A percentile compares a stretch with the other conserved stretches of the same genome.
These are phyloP conservation scores for Campoplex capitator DNA, from an alignment of 2,888 invertebrate genomes.

Conservation along the genomic window DNA sequence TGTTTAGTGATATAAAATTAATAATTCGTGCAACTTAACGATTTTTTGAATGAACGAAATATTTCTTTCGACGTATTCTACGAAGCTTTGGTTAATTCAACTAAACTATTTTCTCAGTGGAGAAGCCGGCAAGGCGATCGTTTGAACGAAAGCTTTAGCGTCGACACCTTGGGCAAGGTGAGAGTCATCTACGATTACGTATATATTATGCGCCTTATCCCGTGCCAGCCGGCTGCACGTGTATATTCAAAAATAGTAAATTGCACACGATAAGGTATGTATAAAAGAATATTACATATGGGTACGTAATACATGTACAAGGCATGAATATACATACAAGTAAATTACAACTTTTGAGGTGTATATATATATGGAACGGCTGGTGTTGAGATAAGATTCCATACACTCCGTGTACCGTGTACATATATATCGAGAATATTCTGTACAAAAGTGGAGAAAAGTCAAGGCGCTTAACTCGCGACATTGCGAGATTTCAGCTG, in stretches of 20 bases:
- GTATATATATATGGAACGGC: not conserved
- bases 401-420: not conserved
- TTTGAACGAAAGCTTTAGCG: not conserved
- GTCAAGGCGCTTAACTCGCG: slow-evolving; percentile 54
- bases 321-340: not conserved
- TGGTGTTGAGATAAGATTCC: slow-evolving; percentile 10
- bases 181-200: not conserved
- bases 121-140: not conserved
- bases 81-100: too few species aligned
- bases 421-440: not conserved
- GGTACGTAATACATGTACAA: not conserved
- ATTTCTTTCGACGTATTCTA: too few species aligned
- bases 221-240: not conserved
- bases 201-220: not conserved
- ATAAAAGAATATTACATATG: not conserved
- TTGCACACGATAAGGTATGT: not conserved
- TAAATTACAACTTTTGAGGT: not conserved
- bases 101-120: too few species aligned
- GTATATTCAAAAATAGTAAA: not conserved
- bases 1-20: too few species aligned
- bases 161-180: not conserved
- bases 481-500: slow-evolving; percentile 56
- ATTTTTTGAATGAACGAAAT: too few species aligned
- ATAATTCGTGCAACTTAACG: too few species aligned
- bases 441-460: slow-evolving; percentile 45